A percentile compares a stretch with the other conserved stretches of the same genome.
These are phyloP conservation scores for Falco punctatus DNA, from an alignment of 2,113 vertebrate genomes.

Conservation along the genomic window DNA sequence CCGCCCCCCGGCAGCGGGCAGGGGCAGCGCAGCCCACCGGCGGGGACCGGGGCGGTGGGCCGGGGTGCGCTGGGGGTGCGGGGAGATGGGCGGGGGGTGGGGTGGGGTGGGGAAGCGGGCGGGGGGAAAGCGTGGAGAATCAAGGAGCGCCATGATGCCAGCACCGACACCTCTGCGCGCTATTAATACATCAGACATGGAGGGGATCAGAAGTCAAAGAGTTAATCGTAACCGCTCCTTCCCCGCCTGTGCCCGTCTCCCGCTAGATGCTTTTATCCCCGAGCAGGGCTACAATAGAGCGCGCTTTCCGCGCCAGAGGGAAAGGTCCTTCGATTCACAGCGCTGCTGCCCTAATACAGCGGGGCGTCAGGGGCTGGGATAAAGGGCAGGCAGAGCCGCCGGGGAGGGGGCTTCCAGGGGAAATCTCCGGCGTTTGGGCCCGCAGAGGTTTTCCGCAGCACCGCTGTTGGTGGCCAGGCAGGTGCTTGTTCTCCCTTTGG, in stretches of 20 bases:
- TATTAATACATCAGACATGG: neutral
- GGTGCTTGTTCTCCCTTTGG: neutral
- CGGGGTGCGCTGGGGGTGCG: neutral
- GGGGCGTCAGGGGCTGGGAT: neutral
- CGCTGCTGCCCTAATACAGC: neutral
- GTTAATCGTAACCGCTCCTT: slow-evolving; percentile 40
- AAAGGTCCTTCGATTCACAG: neutral
- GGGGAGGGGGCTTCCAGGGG: neutral
- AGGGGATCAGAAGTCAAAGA: slow-evolving; percentile 19
- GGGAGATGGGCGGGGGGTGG: neutral
- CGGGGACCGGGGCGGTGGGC: neutral
- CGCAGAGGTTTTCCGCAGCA: neutral
- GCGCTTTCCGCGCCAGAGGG: neutral
- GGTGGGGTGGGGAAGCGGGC: neutral
- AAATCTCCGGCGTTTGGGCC: neutral
- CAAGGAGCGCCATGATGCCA: slow-evolving; percentile 67
- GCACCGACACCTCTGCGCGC: neutral
- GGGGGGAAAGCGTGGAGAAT: neutral
- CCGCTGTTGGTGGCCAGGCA: neutral
- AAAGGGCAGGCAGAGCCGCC: neutral
- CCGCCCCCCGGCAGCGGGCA: neutral
- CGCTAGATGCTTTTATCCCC: neutral
- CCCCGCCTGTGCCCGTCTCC: neutral
- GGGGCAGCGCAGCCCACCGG: neutral
- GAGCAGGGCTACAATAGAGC: neutral